These are phyloP conservation scores for Hemiprocne comata DNA, from an alignment of 2,113 vertebrate genomes.

Conservation along the genomic window DNA sequence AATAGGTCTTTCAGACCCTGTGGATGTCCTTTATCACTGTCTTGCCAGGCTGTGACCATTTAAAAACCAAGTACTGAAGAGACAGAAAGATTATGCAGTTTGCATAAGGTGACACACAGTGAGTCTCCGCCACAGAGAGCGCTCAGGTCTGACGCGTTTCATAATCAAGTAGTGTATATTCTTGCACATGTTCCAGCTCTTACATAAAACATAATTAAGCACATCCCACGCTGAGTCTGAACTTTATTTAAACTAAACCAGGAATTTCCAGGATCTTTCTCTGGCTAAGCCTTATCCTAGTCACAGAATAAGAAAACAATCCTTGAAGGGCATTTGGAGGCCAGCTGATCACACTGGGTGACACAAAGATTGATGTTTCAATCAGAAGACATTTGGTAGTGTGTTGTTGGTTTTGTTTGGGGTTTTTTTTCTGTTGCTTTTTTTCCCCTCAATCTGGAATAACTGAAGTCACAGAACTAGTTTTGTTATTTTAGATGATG, in stretches of 20 bases:
- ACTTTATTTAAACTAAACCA: background rate
- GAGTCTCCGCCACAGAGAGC: background rate
- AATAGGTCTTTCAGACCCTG: background rate
- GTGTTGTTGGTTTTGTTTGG: background rate
- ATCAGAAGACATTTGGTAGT: background rate
- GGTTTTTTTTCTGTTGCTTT: too few relatives aligned
- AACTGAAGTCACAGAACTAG: background rate
- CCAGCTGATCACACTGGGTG: background rate
- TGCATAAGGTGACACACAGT: background rate
- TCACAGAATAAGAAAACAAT: background rate
- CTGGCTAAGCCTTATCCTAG: background rate
- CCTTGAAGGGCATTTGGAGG: background rate
- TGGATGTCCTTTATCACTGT: background rate
- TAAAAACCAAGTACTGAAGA: background rate
- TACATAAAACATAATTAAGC: background rate
- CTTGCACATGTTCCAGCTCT: background rate
- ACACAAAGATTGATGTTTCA: background rate
- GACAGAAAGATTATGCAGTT: background rate
- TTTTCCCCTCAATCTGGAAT: fast-evolving
- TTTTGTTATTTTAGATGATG: background rate
- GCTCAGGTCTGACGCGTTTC: background rate
- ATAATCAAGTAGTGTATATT: background rate
- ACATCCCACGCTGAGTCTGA: background rate
- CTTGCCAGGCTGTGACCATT: background rate
- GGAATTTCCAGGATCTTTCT: background rate